These are phyloP conservation scores for Progne subis DNA, from an alignment of 2,113 vertebrate species.

Conservation along the genomic window DNA sequence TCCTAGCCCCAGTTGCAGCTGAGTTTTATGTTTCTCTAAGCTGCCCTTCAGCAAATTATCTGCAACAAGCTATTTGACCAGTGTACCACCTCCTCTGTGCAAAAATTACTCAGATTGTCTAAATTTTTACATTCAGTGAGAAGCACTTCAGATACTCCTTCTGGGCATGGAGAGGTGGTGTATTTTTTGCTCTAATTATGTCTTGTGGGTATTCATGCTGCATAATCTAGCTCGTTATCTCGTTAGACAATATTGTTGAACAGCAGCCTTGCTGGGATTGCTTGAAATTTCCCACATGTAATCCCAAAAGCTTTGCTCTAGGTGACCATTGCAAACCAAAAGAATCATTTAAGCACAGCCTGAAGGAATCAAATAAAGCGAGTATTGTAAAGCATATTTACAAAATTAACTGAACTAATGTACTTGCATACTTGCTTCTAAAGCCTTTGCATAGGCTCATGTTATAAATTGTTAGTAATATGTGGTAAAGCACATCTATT, in stretches of 20 bases:
- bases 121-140: not conserved
- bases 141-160: not conserved
- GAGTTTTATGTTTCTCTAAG: not conserved
- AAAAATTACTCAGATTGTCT: not conserved
- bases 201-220: not conserved
- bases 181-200: not conserved
- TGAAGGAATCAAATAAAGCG: not conserved
- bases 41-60: not conserved
- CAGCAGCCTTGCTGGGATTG: not conserved
- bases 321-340: not conserved
- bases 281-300: not conserved
- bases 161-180: not conserved
- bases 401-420: not conserved
- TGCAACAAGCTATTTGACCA: not conserved
- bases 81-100: not conserved
- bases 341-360: not conserved
- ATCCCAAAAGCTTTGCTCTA: not conserved
- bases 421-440: not conserved
- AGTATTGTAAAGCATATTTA: not conserved
- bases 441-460: not conserved
- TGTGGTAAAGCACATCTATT: not conserved
- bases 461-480: not conserved
- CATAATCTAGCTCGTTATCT: not conserved
- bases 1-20: not conserved
- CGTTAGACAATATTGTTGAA: not conserved